A percentile compares a stretch with the other conserved stretches of the same genome.
Conservation (phyloP, 2,113 vertebrate genomes). For the Rallus limicola region DNA sequence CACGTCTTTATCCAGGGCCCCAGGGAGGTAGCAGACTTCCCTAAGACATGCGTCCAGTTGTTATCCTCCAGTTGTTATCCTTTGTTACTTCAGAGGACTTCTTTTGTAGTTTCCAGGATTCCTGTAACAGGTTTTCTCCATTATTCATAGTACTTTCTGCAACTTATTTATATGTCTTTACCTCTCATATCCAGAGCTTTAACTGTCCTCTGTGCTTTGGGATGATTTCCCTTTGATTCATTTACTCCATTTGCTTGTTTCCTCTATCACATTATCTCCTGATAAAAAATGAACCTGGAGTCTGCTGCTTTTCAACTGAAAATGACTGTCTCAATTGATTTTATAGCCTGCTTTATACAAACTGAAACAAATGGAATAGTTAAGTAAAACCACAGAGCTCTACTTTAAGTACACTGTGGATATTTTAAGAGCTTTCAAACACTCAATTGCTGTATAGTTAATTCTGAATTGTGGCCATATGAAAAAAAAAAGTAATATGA, state of each 20-base stretch:
- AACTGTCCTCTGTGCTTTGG: not conserved
- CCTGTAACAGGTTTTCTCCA: not conserved
- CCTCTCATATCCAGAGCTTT: not conserved
- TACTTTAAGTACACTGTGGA: slow-evolving; percentile 33
- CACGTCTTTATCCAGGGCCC: not conserved
- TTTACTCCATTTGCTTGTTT: slow-evolving; percentile 41
- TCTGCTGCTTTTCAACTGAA: slow-evolving; percentile 50
- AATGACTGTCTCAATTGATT: slow-evolving; percentile 45
- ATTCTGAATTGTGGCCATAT: slow-evolving; percentile 48
- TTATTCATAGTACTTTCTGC: not conserved
- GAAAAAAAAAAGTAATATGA: not conserved
- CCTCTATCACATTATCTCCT: slow-evolving; percentile 2
- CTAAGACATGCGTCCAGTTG: not conserved
- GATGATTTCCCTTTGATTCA: slow-evolving; percentile 17
- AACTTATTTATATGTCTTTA: not conserved
- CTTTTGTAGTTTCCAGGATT: not conserved
- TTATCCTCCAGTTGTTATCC: not conserved
- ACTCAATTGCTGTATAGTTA: slow-evolving; percentile 46
- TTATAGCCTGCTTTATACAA: slow-evolving; percentile 65
- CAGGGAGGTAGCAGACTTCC: not conserved
- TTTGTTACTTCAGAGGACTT: not conserved
- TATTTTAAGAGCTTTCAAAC: slow-evolving; percentile 72
- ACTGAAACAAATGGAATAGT: slow-evolving; percentile 65
- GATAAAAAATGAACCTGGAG: not conserved
- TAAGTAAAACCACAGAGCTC: slow-evolving; percentile 55